Percentiles rank a stretch among this genome's conserved stretches.
phyloP scores from a whole-genome alignment of 2,888 invertebrate genomes.

The Eupithecia pulchellata region DNA sequence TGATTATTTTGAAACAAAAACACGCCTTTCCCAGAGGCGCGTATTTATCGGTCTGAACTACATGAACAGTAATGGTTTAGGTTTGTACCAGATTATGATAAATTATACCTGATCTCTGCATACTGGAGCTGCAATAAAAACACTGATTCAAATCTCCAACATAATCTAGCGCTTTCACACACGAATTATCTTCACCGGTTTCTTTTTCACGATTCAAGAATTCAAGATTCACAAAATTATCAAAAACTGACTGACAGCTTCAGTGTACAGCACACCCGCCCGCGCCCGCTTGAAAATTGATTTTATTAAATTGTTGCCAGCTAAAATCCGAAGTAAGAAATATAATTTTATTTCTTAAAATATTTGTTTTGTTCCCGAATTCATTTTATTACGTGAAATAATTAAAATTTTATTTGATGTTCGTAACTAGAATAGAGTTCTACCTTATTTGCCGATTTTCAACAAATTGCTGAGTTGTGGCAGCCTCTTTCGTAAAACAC shows the following conservation, averaged over 20 bases:
- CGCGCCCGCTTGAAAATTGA: slow-evolving; percentile 70
- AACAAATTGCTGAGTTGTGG: too few species aligned
- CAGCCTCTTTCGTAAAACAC: too few species aligned
- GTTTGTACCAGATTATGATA: neutral
- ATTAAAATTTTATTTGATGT: neutral
- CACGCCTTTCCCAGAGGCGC: slow-evolving; percentile 29
- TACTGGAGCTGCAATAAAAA: slow-evolving; percentile 48
- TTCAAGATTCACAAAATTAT: slow-evolving; percentile 7
- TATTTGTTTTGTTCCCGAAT: neutral
- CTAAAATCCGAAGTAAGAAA: neutral
- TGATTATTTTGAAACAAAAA: slow-evolving; percentile 33
- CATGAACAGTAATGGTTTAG: neutral
- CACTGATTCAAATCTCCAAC: slow-evolving; percentile 73
- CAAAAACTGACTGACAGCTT: slow-evolving; percentile 6
- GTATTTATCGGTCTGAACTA: slow-evolving; percentile 27
- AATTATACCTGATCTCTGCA: slow-evolving; percentile 51
- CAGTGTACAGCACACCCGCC: slow-evolving; percentile 63
- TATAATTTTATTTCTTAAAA: neutral
- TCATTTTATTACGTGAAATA: neutral
- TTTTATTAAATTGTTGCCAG: slow-evolving; percentile 71
- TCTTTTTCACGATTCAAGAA: slow-evolving; percentile 46
- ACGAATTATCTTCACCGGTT: slow-evolving; percentile 57
- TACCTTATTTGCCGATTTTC: neutral
- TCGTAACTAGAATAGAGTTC: neutral
- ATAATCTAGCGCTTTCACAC: slow-evolving; percentile 70